Base-by-base conservation (phyloP, 2,113 vertebrate genomes). In the Lepisosteus osseus region DNA sequence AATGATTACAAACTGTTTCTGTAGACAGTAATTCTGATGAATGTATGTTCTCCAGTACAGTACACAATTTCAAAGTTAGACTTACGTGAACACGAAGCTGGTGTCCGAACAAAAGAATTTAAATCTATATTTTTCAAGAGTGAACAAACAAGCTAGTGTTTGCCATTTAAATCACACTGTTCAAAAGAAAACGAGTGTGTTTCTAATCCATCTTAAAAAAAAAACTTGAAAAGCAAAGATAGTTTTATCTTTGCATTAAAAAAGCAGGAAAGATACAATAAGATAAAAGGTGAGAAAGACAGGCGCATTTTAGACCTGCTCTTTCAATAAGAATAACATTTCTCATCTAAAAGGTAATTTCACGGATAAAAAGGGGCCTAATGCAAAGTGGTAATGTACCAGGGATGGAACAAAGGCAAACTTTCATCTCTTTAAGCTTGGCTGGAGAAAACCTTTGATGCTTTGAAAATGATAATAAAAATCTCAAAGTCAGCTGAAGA, bases 391-490 rank as follows among this genome's bases (percentile, higher is more conserved):
- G 90, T 91, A 90, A 93, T 93, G 90, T 92, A 90, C 88, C 88
- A 89, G 89, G 85, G 82, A 89, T 90, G 90, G 91, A 91, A 93
- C 91, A 93, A 93, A 91, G 90, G 87, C 87, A 92, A 93, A 93
- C 89, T 92, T 91, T 92, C 91, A 92, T 92, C 91, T 92, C 90
- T 92, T 91, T 93, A 92, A 93, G 91, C 91, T 90, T 84, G 90
- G 90, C 88, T 90, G 91, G 90, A 90, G 85, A 90, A 86, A 90
- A 89, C 82, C 90, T 92, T 93, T 93, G 90, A 92, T 93, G 91
- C 91, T 91, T 91, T 93, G 90, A 91, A 93, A 93, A 92, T 93
- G 90, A 93, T 93, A 91, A 93, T 92, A 92, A 92, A 90, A 93
- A 91, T 90, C 90, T 91, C 85, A 86, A 89, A 89, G 87, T 87